Base-by-base conservation (phyloP, 2,113 vertebrate genomes). In the Polypterus senegalus region DNA sequence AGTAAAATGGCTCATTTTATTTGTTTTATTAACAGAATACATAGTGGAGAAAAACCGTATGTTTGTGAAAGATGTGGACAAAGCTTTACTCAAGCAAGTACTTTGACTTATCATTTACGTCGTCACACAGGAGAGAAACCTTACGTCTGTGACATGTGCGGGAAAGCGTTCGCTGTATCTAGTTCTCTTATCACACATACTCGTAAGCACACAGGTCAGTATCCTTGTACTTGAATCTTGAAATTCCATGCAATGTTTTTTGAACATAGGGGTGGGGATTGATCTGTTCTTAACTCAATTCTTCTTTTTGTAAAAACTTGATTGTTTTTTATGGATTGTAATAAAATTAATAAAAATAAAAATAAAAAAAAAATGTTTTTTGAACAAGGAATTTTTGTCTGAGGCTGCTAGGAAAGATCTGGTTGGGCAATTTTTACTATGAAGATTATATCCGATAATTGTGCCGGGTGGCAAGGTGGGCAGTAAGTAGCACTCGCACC, bases 131-230 rank as follows among this genome's bases (percentile, higher is more conserved):
- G 88, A 2, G 88, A 90, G 74, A 89, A 89, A 55, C 88, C 88
- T 1, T 90, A 90, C 0, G 86, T 90, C 0, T 90, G 88, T 1
- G 87, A 90, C 65, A 87, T 83, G 5, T 90, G 88, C 3, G 88
- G 88, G 1, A 90, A 89, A 70, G 83, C 88, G 47, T 90, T 90
- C 54, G 87, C 88, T 0, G 88, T 90, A 61, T 89, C 88, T 4
- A 90, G 88, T 73, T 90, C 88, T 10, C 88, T 90, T 65, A 90
- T 90, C 68, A 90, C 87, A 61, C 88, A 90, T 53, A 86, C 88
- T 69, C 80, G 88, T 52, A 90, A 89, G 10, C 88, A 90, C 3
- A 88, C 87, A 78, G 87, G 88, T 90, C 63, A 68, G 69, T 61
- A 4, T 65, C 56, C 48, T 4, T 49, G 47, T 27, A 27, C 8